These are phyloP conservation scores for Stramonita haemastoma DNA, from an alignment of 2,888 invertebrate species.

Conservation along the genomic window DNA sequence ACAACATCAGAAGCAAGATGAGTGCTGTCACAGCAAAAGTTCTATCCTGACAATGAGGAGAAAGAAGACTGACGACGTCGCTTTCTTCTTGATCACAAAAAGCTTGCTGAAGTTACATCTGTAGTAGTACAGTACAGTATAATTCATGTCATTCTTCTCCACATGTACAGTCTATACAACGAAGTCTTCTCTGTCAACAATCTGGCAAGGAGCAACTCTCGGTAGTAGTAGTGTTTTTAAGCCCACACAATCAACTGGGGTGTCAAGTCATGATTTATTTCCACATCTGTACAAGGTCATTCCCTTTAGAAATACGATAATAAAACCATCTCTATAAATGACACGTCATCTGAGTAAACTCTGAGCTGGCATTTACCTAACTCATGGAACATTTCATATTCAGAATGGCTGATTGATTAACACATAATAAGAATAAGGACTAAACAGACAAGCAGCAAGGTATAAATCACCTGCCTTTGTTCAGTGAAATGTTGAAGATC, in stretches of 20 bases:
- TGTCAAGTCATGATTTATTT: too few relatives aligned
- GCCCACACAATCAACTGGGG: background rate
- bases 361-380: too few relatives aligned
- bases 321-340: too few relatives aligned
- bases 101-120: slow-evolving; percentile 33
- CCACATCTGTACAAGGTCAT: too few relatives aligned
- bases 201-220: background rate
- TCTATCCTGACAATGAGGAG: slow-evolving; percentile 17
- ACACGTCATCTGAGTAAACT: too few relatives aligned
- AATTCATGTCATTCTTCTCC: background rate
- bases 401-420: too few relatives aligned
- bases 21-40: slow-evolving; percentile 24
- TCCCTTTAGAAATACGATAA: too few relatives aligned
- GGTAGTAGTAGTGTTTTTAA: background rate
- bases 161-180: slow-evolving; percentile 24
- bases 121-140: background rate
- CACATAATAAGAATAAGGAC: too few relatives aligned
- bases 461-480: too few relatives aligned
- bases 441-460: too few relatives aligned
- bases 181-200: background rate
- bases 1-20: slow-evolving; percentile 26
- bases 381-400: too few relatives aligned
- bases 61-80: slow-evolving; percentile 8
- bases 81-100: slow-evolving; percentile 27
- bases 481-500: too few relatives aligned